These are phyloP conservation scores for Drosophila persimilis DNA, from an alignment of 1,140 invertebrate species.

Conservation along the genomic window DNA sequence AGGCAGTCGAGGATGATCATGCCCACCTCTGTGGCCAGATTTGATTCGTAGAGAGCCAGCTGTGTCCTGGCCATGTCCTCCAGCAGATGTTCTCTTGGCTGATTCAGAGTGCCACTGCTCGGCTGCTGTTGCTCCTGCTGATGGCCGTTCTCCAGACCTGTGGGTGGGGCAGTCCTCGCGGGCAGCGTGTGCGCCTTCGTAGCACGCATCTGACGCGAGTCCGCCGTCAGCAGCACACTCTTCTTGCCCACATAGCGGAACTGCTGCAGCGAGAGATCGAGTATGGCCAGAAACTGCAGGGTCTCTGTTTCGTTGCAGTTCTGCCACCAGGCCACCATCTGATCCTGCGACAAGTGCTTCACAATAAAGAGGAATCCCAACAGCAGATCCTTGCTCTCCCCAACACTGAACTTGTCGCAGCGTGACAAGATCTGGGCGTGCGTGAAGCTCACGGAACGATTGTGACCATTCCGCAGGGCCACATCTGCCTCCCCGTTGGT, in stretches of 20 bases:
- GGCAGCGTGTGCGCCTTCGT: constrained; percentile 62
- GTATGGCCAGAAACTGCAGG: constrained; percentile 72
- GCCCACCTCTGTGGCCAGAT: constrained; percentile 95
- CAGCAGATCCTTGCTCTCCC: constrained; percentile 90
- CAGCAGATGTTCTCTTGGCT: constrained; percentile 85
- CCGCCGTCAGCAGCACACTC: constrained; percentile 86
- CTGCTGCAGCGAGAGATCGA: constrained; percentile 88
- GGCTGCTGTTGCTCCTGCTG: constrained; percentile 84
- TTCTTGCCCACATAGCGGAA: constrained; percentile 94
- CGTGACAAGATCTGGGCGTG: constrained; percentile 84
- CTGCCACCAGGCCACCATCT: constrained; percentile 95
- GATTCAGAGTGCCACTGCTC: constrained; percentile 84
- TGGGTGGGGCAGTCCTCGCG: constrained; percentile 43
- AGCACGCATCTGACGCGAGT: constrained; percentile 49
- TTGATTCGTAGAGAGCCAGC: constrained; percentile 89
- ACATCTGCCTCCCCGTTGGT: constrained; percentile 74
- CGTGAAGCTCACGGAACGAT: constrained; percentile 85
- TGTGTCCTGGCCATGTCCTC: constrained; percentile 71
- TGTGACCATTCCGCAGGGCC: constrained; percentile 73
- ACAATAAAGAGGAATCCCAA: constrained; percentile 95
- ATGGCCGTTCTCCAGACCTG: constrained; percentile 86
- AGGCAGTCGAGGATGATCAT: constrained; percentile 93
- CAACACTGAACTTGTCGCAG: constrained; percentile 89
- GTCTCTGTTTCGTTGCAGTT: constrained; percentile 86
- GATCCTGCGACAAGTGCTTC: constrained; percentile 94